These are phyloP conservation scores for Germaria angustata DNA, from an alignment of 2,888 invertebrate species.

Conservation along the genomic window DNA sequence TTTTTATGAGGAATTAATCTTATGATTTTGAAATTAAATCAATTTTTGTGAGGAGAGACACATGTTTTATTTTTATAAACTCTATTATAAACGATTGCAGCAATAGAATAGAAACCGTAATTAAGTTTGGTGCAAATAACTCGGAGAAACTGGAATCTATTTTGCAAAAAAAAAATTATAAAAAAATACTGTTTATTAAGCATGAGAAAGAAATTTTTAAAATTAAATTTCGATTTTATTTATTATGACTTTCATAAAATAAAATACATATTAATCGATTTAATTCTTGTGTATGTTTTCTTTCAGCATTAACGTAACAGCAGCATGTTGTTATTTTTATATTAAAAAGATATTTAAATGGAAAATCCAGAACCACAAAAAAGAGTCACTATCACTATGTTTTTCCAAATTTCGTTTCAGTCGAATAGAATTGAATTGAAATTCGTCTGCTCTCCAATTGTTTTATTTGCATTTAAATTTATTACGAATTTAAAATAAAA, in stretches of 20 bases:
- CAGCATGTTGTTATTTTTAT: constrained; percentile 16
- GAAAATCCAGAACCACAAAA: not conserved
- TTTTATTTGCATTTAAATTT: constrained; percentile 49
- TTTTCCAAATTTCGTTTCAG: not conserved
- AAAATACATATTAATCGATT: too few species aligned
- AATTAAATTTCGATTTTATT: not conserved
- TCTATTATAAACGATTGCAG: constrained; percentile 29
- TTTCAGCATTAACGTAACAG: not conserved
- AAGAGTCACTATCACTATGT: constrained; percentile 13
- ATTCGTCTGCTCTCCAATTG: constrained; percentile 24
- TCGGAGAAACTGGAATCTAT: not conserved
- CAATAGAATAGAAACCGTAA: not conserved
- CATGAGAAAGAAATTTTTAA: not conserved
- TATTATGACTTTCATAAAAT: not conserved
- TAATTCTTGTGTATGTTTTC: not conserved
- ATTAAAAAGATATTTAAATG: constrained; percentile 5
- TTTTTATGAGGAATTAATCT: constrained; percentile 15
- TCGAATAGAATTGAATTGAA: not conserved
- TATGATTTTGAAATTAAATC: not conserved
- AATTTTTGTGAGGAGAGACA: constrained; percentile 9
- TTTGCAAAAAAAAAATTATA: not conserved
- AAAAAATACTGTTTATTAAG: too few species aligned
- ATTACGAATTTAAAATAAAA: constrained; percentile 25
- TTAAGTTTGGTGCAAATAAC: constrained; percentile 4
- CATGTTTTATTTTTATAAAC: constrained; percentile 36